Base-by-base conservation (phyloP, 2,113 vertebrate species). In the Heteronetta atricapilla region DNA sequence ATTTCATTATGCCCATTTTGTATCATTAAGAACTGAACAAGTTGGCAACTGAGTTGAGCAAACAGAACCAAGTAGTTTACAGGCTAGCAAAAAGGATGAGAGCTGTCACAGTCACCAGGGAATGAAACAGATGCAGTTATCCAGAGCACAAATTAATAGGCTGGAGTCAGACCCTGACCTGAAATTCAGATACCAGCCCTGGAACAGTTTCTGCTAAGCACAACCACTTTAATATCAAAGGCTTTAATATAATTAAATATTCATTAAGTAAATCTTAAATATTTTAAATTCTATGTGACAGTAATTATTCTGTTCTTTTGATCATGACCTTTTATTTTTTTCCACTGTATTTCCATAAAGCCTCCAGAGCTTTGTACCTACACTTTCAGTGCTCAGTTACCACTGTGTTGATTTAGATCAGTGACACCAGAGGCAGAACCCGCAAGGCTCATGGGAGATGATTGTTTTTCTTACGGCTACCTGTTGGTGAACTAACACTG, bases 301-400 rank as follows among this genome's bases (percentile, higher is more conserved):
- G 66, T 69, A 90, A 92, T 91, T 96, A 74, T 82, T 90, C 73
- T 75, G 42, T 33, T 66, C 66, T 93, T 93, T 91, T 82, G 60
- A 86, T 93, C 19, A 40, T 0, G 2, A 74, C 16, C 48, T 96
- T 91, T 93, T 76, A 25, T 73, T 86, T 92, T 77, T 52, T 48
- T 11, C 46, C 59, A 42, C 17, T 42, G 7, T 66, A 53, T 82
- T 95, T 89, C 67, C 75, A 78, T 75, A 33, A 90, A 89, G 25
- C 14, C 90, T 89, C n/a, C 12, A 63, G 44, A 93, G 59, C 72
- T 63, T 31, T 44, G 50, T 60, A 59, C 25, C 20, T 60, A 38
- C 26, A 26, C 8, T 76, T 79, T 22, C 50, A 85, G 48, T 50
- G 19, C 67, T 86, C n/a, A 75, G 81, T 53, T 83, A 60, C 16